phyloP scores from a whole-genome alignment of 1,140 invertebrate genomes.

The Drosophila ogumai region DNA sequence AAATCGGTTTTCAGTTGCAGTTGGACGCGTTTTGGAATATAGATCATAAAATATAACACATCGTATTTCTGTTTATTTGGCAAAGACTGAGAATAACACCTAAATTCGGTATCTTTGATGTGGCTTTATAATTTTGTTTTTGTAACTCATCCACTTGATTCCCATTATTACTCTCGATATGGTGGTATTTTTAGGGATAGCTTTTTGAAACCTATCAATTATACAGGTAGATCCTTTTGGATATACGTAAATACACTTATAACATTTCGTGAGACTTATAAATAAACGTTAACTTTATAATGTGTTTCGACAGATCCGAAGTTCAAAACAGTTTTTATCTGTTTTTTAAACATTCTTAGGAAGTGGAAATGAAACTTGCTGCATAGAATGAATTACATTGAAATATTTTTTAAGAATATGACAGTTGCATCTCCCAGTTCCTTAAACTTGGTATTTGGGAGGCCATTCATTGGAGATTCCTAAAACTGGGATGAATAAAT shows the following conservation, averaged over 20 bases:
- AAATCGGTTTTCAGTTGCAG: not conserved
- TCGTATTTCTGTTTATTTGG: not conserved
- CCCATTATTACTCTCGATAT: constrained; percentile 23
- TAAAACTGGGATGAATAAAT: not conserved
- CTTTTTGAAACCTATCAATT: constrained; percentile 22
- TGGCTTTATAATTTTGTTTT: too few species aligned
- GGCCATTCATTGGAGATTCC: not conserved
- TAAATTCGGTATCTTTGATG: not conserved
- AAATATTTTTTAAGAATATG: not conserved
- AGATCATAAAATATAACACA: constrained; percentile 12
- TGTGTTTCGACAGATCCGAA: not conserved
- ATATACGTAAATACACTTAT: not conserved
- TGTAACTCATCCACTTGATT: constrained; percentile 16
- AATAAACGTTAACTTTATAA: constrained; percentile 16
- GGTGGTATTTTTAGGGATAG: constrained; percentile 1
- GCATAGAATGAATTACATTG: too few species aligned
- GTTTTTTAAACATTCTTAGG: not conserved
- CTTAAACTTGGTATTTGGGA: not conserved
- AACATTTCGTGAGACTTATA: not conserved
- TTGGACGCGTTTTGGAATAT: constrained; percentile 9
- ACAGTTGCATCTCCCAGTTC: not conserved
- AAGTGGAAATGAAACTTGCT: not conserved
- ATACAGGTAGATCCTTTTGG: not conserved
- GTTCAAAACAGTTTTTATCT: not conserved
- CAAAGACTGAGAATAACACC: not conserved